Conservation (phyloP, 2,888 invertebrate genomes). For the Amaurobius ferox region DNA sequence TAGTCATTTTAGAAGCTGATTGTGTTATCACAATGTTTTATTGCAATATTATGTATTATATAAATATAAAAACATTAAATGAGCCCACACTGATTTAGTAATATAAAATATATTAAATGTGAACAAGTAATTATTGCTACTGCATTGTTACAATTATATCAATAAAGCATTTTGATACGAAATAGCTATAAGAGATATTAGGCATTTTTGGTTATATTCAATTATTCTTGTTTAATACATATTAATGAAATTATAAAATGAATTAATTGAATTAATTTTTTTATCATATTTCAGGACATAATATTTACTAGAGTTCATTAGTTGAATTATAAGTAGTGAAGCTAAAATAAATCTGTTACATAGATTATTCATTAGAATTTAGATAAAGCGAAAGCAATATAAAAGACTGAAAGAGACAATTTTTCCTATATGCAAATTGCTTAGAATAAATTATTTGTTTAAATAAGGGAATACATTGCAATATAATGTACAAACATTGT, state of each 20-base stretch:
- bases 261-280: not conserved
- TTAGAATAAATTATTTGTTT: too few species aligned
- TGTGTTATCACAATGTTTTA: not conserved
- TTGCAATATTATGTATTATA: not conserved
- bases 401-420: not conserved
- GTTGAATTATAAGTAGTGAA: not conserved
- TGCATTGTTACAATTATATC: not conserved
- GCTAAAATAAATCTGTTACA: not conserved
- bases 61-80: not conserved
- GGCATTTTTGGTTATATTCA: not conserved
- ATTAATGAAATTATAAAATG: not conserved
- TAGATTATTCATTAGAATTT: not conserved
- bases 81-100: not conserved
- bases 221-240: not conserved
- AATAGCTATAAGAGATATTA: not conserved
- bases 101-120: not conserved
- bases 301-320: not conserved
- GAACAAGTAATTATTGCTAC: not conserved
- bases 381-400: not conserved
- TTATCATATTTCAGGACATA: too few species aligned
- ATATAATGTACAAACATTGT: too few species aligned
- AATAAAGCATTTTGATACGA: not conserved
- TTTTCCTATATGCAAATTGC: too few species aligned
- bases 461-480: too few species aligned
- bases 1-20: not conserved